Conservation (phyloP, 1,140 invertebrate genomes). For the Saccostrea glomerata region DNA sequence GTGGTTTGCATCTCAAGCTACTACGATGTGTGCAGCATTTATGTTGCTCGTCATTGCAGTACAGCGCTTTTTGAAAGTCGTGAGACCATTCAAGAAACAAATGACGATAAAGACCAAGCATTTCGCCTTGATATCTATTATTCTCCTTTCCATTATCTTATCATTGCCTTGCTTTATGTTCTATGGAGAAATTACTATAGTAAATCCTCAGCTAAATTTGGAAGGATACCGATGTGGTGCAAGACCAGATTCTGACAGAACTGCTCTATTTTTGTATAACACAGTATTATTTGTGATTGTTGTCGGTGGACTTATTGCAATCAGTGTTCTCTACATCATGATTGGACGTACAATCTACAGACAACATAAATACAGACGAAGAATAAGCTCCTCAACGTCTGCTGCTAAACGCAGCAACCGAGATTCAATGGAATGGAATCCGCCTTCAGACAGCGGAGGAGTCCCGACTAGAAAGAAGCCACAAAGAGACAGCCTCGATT, state of each 20-base stretch:
- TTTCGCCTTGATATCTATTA: background rate
- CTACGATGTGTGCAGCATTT: constrained; percentile 39
- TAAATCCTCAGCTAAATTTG: background rate
- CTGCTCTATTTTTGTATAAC: constrained; percentile 1
- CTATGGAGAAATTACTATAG: background rate
- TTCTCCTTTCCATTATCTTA: background rate
- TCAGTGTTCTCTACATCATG: background rate
- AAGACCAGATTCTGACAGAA: background rate
- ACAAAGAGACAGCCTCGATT: constrained; percentile 6
- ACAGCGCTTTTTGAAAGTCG: constrained; percentile 52
- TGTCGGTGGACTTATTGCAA: background rate
- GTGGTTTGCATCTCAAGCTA: constrained; percentile 49
- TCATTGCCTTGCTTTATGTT: constrained; percentile 9
- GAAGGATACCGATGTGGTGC: background rate
- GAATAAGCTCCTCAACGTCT: background rate
- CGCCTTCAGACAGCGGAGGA: background rate
- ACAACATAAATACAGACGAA: constrained; percentile 43
- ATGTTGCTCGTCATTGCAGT: constrained; percentile 53
- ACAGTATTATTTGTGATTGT: background rate
- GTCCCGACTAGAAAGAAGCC: background rate
- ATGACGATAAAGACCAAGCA: background rate
- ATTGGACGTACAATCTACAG: constrained; percentile 50
- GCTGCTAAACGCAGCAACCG: background rate
- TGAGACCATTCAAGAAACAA: constrained; percentile 48
- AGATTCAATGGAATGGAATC: constrained; percentile 16